These are phyloP conservation scores for Tenebrosternarchus preto DNA, from an alignment of 2,113 vertebrate species.

Conservation along the genomic window DNA sequence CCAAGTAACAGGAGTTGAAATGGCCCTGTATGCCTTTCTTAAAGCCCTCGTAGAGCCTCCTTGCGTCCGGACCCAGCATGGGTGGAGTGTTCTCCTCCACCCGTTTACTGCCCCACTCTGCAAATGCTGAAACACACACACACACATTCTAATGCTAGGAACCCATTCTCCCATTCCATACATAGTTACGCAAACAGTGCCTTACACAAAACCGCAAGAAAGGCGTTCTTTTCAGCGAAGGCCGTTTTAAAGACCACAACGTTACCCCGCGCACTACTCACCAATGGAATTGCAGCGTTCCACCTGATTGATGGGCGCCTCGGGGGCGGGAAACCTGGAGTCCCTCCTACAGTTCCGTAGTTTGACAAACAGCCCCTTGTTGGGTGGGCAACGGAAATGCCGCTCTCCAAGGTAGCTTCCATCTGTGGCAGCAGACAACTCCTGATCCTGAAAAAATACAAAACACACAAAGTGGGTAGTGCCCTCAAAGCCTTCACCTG, in stretches of 20 bases:
- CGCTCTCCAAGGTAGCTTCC: slow-evolving; percentile 76
- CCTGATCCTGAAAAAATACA: slow-evolving; percentile 72
- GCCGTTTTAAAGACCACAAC: background rate
- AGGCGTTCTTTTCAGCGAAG: no score
- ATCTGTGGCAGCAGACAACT: slow-evolving; percentile 75
- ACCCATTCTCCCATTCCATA: no score
- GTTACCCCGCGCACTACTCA: slow-evolving; percentile 43
- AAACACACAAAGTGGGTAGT: background rate
- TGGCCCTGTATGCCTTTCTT: slow-evolving; percentile 85
- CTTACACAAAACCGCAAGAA: background rate
- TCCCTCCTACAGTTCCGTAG: slow-evolving; percentile 78
- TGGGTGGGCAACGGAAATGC: slow-evolving; percentile 76
- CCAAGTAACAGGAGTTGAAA: slow-evolving; percentile 85
- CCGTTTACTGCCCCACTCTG: slow-evolving; percentile 77
- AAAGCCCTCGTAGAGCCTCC: slow-evolving; percentile 73
- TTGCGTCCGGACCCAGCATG: slow-evolving; percentile 62
- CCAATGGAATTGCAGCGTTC: slow-evolving; percentile 82
- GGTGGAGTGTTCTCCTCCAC: slow-evolving; percentile 79
- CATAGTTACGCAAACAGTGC: no score
- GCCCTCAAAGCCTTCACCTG: background rate
- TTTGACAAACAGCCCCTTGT: slow-evolving; percentile 81
- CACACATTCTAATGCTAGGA: background rate
- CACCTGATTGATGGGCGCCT: slow-evolving; percentile 76
- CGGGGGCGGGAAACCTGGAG: slow-evolving; percentile 76
- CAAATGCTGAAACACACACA: slow-evolving; percentile 71